Base-by-base conservation (phyloP, 2,888 invertebrate genomes). In the Galeopsomyia nigrocyanea region DNA sequence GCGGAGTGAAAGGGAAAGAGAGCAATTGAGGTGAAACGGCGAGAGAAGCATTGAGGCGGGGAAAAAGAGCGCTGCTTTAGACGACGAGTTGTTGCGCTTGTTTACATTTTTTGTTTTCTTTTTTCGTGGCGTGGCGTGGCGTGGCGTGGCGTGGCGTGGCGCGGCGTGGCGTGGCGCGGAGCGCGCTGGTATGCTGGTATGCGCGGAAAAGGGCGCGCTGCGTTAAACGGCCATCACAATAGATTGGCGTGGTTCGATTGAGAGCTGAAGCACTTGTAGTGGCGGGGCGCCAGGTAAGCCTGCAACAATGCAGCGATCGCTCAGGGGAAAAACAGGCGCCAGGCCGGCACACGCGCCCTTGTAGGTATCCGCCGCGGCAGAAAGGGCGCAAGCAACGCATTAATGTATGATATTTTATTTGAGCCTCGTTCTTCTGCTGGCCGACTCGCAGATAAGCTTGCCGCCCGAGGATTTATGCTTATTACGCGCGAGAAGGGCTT, bases 321-420 rank as follows among this genome's bases (percentile, higher is more conserved):
- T 46, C 62, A 7, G 13, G 7, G 39, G 5, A 9, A 10, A 39
- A 39, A 10, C 39, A n/a, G 47, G 55, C 21, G 51, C 51, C 16
- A 39, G 14, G 63, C 31, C 53, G 58, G 17, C 17, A 49, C 55
- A 9, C 16, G 46, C 2, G 22, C 51, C 49, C 62, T 55, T 56
- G 26, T 22, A 49, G n/a, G n/a, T n/a, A n/a, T n/a, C n/a, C 49
- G 69, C 6, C 22, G 47, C 17, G 19, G 19, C 50, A 19, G 79
- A 78, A 78, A 39, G 13, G 82, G 82, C 80, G 79, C 79, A 82
- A 80, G 82, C 81, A 81, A 79, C 80, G 13, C 39, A 39, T 39
- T 39, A 83, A 83, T 82, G 83, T 83, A 82, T 83, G 84, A 86
- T 84, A 84, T 85, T 85, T 84, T 85, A 86, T 85, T 86, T 84